These are phyloP conservation scores for Channallabes apus DNA, from an alignment of 2,797 vertebrate species.

Conservation along the genomic window DNA sequence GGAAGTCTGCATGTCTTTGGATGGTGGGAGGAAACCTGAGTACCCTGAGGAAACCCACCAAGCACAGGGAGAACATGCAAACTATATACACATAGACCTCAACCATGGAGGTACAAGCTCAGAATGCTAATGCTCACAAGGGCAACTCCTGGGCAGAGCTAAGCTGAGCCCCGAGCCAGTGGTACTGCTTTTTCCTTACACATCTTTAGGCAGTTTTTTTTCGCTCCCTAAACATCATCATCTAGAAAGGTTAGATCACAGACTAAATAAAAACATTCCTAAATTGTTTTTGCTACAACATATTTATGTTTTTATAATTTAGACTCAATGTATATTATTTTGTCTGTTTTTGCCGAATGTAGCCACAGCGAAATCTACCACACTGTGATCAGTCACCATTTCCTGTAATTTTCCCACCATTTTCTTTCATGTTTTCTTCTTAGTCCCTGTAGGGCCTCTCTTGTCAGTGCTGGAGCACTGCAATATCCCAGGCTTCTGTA, in stretches of 20 bases:
- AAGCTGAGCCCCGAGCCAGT: too few relatives aligned
- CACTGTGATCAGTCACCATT: conserved; percentile 2
- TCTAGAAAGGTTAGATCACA: too few relatives aligned
- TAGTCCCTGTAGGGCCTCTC: not conserved
- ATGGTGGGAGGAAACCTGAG: not conserved
- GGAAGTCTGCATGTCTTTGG: not conserved
- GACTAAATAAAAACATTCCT: not conserved
- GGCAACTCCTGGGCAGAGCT: too few relatives aligned
- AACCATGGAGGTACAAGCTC: too few relatives aligned
- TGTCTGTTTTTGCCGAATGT: not conserved
- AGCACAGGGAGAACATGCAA: too few relatives aligned
- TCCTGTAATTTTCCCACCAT: conserved; percentile 3
- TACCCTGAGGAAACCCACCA: not conserved
- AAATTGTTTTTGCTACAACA: not conserved
- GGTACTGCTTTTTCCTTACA: not conserved
- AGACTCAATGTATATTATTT: not conserved
- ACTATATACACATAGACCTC: not conserved
- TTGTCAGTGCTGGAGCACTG: not conserved
- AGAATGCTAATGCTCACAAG: too few relatives aligned
- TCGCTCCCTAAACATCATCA: not conserved
- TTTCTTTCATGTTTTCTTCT: not conserved
- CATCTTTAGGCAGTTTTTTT: not conserved
- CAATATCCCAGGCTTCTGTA: conserved; percentile 9
- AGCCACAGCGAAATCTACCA: not conserved
- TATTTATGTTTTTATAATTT: not conserved